These are phyloP conservation scores for Drosophila insularis DNA, from an alignment of 1,140 invertebrate genomes.

Conservation along the genomic window DNA sequence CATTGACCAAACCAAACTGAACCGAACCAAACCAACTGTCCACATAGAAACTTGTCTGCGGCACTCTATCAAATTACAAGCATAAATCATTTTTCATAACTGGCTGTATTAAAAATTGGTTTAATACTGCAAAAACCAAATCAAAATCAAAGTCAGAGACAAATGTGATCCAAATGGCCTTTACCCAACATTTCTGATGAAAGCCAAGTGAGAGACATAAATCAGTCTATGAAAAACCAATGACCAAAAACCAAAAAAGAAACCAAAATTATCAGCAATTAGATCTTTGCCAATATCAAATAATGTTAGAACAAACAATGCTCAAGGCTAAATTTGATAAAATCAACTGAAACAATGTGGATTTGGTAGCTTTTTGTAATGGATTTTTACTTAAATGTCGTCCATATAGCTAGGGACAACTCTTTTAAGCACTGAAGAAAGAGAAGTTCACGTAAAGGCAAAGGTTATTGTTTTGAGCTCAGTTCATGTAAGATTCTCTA, in stretches of 20 bases:
- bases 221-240: not conserved
- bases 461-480: too few relatives aligned
- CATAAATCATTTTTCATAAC: constrained; percentile 75
- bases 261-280: not conserved
- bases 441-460: too few relatives aligned
- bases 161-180: constrained; percentile 24
- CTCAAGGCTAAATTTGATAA: not conserved
- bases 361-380: not conserved
- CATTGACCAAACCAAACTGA: constrained; percentile 42
- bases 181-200: constrained; percentile 32
- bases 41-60: constrained; percentile 49
- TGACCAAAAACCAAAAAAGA: not conserved
- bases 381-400: too few relatives aligned
- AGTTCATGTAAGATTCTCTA: too few relatives aligned
- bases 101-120: constrained; percentile 35
- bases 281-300: constrained; percentile 5
- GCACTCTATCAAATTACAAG: constrained; percentile 76
- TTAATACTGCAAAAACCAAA: constrained; percentile 40
- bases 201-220: constrained; percentile 19
- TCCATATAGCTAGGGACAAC: too few relatives aligned
- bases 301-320: not conserved
- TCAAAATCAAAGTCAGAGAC: constrained; percentile 52
- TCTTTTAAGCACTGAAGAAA: too few relatives aligned
- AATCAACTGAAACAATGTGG: not conserved
- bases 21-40: constrained; percentile 9